Evolutionary conservation across 2,797 vertebrate genomes (phyloP).

Genomic region (Aeoliscus strigatus): DNA sequence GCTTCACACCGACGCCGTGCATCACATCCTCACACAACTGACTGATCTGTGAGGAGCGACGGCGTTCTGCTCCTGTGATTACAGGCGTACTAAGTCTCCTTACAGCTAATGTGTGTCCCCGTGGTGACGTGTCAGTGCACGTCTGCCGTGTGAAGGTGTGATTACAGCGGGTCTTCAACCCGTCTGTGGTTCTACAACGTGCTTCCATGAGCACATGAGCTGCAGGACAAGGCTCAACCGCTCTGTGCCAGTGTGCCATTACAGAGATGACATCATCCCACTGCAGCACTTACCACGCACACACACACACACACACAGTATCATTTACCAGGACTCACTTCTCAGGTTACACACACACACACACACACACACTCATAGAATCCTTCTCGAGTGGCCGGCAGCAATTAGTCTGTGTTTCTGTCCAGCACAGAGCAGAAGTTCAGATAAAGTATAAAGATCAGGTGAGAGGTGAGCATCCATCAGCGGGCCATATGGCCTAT

Average conservation of each 20-base stretch:
- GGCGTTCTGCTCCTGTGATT: too few species aligned
- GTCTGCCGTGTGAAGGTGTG: slow-evolving; percentile 15
- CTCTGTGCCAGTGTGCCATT: slow-evolving; percentile 66
- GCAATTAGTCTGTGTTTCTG: slow-evolving; percentile 50
- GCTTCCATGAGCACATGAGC: slow-evolving; percentile 54
- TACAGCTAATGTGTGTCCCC: slow-evolving; percentile 1
- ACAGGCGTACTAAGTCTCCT: too few species aligned
- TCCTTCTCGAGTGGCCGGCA: slow-evolving; percentile 36
- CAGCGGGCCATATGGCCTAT: slow-evolving; percentile 45
- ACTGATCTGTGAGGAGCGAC: too few species aligned
- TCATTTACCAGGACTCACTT: slow-evolving; percentile 55
- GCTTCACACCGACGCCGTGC: slow-evolving; percentile 29
- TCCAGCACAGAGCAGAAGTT: slow-evolving; percentile 19
- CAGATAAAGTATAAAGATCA: slow-evolving; percentile 42
- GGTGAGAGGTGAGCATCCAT: slow-evolving; percentile 33
- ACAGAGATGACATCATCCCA: slow-evolving; percentile 78
- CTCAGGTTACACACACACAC: slow-evolving; percentile 42
- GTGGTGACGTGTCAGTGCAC: slow-evolving; percentile 2
- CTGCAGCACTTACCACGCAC: slow-evolving; percentile 66
- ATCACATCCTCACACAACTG: slow-evolving; percentile 34
- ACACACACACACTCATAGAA: slow-evolving; percentile 43
- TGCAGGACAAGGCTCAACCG: slow-evolving; percentile 52
- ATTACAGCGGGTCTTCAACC: slow-evolving; percentile 34
- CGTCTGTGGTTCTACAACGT: slow-evolving; percentile 53
- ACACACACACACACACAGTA: slow-evolving; percentile 28